Percentiles rank a stretch among this genome's conserved stretches.
phyloP scores from a whole-genome alignment of 2,113 vertebrate genomes.

The Passer domesticus region DNA sequence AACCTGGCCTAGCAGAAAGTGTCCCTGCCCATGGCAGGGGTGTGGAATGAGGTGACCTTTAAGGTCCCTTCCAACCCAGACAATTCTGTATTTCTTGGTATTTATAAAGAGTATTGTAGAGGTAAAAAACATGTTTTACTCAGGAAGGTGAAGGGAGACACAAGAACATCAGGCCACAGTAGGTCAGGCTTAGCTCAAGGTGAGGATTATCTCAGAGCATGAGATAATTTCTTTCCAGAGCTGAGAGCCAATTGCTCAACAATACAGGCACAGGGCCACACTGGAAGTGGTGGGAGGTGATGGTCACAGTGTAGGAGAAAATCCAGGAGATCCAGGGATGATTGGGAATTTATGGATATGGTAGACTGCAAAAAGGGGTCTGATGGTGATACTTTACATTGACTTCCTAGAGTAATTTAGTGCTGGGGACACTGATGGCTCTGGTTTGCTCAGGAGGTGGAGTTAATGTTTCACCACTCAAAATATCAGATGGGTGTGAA shows the following conservation, averaged over 20 bases:
- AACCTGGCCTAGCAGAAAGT: neutral
- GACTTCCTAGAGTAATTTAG: neutral
- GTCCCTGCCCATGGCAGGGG: neutral
- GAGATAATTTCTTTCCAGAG: neutral
- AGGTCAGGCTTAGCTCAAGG: neutral
- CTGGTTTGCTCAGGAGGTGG: neutral
- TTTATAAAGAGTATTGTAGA: neutral
- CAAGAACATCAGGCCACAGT: neutral
- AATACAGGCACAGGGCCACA: fast-evolving
- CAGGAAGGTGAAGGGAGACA: neutral
- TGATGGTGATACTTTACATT: neutral
- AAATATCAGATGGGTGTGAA: neutral
- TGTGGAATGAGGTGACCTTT: fast-evolving
- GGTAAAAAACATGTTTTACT: neutral
- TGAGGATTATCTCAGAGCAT: neutral
- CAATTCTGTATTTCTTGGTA: neutral
- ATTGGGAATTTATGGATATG: neutral
- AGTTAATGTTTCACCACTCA: neutral
- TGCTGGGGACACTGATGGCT: neutral
- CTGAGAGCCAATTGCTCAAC: fast-evolving
- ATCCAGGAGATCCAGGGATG: neutral
- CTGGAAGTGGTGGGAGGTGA: neutral
- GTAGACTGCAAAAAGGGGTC: neutral
- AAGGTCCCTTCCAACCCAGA: neutral
- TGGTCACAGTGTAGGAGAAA: neutral